Conservation (phyloP, 2,113 vertebrate species). For the Carollia perspicillata region DNA sequence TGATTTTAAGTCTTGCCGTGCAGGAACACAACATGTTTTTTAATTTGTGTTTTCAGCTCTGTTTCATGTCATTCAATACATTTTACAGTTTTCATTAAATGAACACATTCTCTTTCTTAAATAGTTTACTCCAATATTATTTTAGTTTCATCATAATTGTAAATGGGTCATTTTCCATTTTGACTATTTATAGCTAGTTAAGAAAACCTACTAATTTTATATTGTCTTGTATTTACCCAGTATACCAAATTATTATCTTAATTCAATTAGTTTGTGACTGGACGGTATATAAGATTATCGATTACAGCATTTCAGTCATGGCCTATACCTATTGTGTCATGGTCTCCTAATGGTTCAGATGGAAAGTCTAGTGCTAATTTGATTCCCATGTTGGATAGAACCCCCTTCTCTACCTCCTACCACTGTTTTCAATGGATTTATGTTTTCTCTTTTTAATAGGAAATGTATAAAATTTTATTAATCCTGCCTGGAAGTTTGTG, state of each 20-base stretch:
- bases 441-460: background rate
- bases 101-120: background rate
- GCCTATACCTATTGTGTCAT: background rate
- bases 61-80: background rate
- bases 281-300: background rate
- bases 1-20: background rate
- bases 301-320: background rate
- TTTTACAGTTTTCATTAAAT: background rate
- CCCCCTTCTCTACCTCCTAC: accelerated
- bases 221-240: background rate
- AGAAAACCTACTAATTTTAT: background rate
- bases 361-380: background rate
- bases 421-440: background rate
- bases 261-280: background rate
- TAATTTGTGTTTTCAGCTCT: background rate
- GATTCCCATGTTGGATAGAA: background rate
- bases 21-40: background rate
- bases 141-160: background rate
- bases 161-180: background rate
- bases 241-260: background rate
- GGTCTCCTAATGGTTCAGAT: background rate
- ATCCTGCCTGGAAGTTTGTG: background rate
- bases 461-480: background rate
- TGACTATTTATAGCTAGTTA: background rate
- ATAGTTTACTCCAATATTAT: background rate